A percentile compares a stretch with the other conserved stretches of the same genome.
Evolutionary conservation across 2,113 vertebrate genomes (phyloP).

Genomic region (Turdus rufiventris): DNA sequence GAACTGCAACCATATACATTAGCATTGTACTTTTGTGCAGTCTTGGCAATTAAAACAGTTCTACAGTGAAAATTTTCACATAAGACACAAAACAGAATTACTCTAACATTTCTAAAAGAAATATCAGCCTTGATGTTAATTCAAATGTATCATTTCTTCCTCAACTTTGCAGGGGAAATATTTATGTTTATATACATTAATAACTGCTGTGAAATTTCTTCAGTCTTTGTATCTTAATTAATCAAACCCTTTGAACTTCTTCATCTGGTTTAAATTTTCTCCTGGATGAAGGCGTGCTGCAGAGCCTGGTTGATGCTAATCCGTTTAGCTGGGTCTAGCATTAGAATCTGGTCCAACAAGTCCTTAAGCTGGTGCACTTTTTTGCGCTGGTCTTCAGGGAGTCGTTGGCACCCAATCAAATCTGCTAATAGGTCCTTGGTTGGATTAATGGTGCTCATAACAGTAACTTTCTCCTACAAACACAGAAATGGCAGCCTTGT

Average conservation of each 20-base stretch:
- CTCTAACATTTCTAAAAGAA: slow-evolving; percentile 84
- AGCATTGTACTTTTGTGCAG: slow-evolving; percentile 80
- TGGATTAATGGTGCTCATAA: slow-evolving; percentile 99
- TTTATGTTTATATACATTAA: slow-evolving; percentile 88
- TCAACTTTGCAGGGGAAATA: slow-evolving; percentile 84
- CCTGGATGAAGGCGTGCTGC: slow-evolving; percentile 98
- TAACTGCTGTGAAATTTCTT: slow-evolving; percentile 81
- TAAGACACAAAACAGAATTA: slow-evolving; percentile 80
- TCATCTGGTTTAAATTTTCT: slow-evolving; percentile 88
- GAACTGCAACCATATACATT: slow-evolving; percentile 80
- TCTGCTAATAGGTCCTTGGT: slow-evolving; percentile 97
- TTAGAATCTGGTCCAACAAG: slow-evolving; percentile 95
- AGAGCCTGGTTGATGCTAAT: slow-evolving; percentile 99
- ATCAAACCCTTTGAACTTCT: slow-evolving; percentile 82
- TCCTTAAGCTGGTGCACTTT: slow-evolving; percentile 99
- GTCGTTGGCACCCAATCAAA: slow-evolving; percentile 93
- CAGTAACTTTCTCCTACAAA: slow-evolving; percentile 96
- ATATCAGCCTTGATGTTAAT: slow-evolving; percentile 80
- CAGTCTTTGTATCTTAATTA: slow-evolving; percentile 84
- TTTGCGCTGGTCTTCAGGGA: slow-evolving; percentile 98
- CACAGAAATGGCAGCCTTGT: slow-evolving; percentile 57
- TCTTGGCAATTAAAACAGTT: slow-evolving; percentile 83
- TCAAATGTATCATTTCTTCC: slow-evolving; percentile 83
- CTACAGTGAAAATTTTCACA: slow-evolving; percentile 81
- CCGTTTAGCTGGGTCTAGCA: slow-evolving; percentile 98